These are phyloP conservation scores for Rhingia rostrata DNA, from an alignment of 2,888 invertebrate genomes.

Conservation along the genomic window DNA sequence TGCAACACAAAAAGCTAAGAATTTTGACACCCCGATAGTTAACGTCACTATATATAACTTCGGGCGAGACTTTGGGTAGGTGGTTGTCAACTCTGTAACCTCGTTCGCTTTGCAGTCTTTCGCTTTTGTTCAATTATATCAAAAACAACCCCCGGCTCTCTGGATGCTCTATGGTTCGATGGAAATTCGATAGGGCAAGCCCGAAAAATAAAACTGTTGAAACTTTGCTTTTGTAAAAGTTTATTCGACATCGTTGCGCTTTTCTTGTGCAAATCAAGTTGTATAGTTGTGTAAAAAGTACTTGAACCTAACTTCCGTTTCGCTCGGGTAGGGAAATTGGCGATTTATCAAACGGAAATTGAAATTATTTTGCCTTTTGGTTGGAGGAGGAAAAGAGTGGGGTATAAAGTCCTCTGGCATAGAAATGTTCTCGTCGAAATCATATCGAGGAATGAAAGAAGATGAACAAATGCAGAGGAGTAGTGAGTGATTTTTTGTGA, in stretches of 20 bases:
- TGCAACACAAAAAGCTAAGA: slow-evolving; percentile 28
- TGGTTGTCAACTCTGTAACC: background rate
- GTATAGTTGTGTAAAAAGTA: slow-evolving; percentile 61
- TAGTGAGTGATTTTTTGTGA: too few relatives aligned
- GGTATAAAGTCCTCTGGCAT: slow-evolving; percentile 22
- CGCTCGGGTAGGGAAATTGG: slow-evolving; percentile 68
- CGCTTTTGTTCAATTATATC: slow-evolving; percentile 65
- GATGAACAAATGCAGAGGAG: too few relatives aligned
- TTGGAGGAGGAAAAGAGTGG: background rate
- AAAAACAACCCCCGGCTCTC: slow-evolving; percentile 51
- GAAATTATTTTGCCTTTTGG: slow-evolving; percentile 65
- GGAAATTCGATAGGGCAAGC: slow-evolving; percentile 61
- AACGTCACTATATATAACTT: slow-evolving; percentile 30
- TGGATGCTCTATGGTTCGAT: slow-evolving; percentile 35
- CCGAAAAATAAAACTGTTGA: slow-evolving; percentile 55
- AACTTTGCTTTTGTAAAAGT: slow-evolving; percentile 63
- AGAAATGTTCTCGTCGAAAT: slow-evolving; percentile 9
- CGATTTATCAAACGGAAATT: slow-evolving; percentile 72
- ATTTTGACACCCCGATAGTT: slow-evolving; percentile 51
- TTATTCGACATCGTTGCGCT: slow-evolving; percentile 64
- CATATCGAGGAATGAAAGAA: too few relatives aligned
- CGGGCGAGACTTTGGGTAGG: background rate
- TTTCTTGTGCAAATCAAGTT: slow-evolving; percentile 41
- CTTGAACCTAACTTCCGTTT: slow-evolving; percentile 66
- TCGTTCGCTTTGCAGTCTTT: slow-evolving; percentile 1